These are phyloP conservation scores for Trichonephila clavata DNA, from an alignment of 1,140 invertebrate genomes.

Conservation along the genomic window DNA sequence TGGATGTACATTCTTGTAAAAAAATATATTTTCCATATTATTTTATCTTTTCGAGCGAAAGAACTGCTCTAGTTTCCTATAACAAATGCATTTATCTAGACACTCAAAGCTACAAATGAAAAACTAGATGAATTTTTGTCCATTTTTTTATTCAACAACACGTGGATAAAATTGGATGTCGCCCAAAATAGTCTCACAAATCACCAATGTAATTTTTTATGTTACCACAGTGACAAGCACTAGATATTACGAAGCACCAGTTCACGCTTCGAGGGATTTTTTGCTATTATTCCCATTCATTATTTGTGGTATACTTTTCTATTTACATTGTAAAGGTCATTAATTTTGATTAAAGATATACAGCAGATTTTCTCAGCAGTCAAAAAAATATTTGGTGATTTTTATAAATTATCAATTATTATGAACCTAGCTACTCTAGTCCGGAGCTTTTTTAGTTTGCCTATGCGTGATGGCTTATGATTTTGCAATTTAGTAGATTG, in stretches of 20 bases:
- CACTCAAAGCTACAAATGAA: neutral
- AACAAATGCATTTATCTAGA: slow-evolving; percentile 7
- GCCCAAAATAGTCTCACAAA: neutral
- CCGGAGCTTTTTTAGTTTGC: too few relatives aligned
- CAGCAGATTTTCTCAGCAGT: neutral
- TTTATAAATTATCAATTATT: too few relatives aligned
- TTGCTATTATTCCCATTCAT: neutral
- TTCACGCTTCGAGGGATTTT: neutral
- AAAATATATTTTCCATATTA: neutral
- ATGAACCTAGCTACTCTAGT: too few relatives aligned
- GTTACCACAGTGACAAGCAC: neutral
- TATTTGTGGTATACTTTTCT: neutral
- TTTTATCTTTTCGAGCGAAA: neutral
- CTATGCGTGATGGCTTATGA: too few relatives aligned
- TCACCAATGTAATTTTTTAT: neutral
- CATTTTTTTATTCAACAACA: neutral
- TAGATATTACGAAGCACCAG: neutral
- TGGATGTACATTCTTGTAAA: neutral
- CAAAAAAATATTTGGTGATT: neutral
- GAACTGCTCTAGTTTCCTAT: neutral
- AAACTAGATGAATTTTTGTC: neutral
- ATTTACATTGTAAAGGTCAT: neutral
- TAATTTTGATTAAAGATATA: slow-evolving; percentile 4
- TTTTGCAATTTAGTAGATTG: too few relatives aligned
- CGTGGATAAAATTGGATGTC: neutral